Conservation (phyloP, 2,888 invertebrate species). For the Catocala nupta region DNA sequence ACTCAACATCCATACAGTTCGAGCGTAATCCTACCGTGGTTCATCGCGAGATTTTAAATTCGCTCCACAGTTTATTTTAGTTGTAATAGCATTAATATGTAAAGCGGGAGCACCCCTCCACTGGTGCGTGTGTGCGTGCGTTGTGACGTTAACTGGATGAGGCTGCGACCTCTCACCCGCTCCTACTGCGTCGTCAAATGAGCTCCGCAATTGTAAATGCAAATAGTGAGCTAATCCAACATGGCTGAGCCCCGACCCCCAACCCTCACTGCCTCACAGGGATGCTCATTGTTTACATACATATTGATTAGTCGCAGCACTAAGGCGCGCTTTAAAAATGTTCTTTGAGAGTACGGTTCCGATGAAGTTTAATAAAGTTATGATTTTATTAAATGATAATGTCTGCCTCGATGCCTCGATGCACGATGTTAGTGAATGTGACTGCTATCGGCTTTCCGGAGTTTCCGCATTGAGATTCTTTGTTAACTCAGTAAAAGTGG, state of each 20-base stretch:
- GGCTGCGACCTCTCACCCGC: not conserved
- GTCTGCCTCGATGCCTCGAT: too few relatives aligned
- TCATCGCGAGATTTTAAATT: not conserved
- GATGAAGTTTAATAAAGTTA: too few relatives aligned
- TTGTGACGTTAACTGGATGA: not conserved
- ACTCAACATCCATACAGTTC: too few relatives aligned
- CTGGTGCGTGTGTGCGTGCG: too few relatives aligned
- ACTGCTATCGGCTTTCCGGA: too few relatives aligned
- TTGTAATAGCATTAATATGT: conserved; percentile 18
- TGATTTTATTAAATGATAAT: too few relatives aligned
- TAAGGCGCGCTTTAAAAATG: not conserved
- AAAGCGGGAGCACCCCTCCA: conserved; percentile 1
- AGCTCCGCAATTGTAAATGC: conserved; percentile 70
- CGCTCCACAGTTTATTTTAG: conserved; percentile 5
- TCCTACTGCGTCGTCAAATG: conserved; percentile 47
- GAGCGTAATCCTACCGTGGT: too few relatives aligned
- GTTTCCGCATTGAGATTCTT: too few relatives aligned
- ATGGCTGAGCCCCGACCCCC: conserved; percentile 55
- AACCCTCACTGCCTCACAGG: conserved; percentile 14
- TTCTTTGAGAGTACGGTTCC: too few relatives aligned
- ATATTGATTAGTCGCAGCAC: conserved; percentile 19
- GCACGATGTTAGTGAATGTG: too few relatives aligned
- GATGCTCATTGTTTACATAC: conserved; percentile 12
- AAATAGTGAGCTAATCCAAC: conserved; percentile 73
- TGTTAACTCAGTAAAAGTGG: too few relatives aligned